Base-by-base conservation (phyloP, 2,113 vertebrate genomes). In the Neodontobutis hainanensis region DNA sequence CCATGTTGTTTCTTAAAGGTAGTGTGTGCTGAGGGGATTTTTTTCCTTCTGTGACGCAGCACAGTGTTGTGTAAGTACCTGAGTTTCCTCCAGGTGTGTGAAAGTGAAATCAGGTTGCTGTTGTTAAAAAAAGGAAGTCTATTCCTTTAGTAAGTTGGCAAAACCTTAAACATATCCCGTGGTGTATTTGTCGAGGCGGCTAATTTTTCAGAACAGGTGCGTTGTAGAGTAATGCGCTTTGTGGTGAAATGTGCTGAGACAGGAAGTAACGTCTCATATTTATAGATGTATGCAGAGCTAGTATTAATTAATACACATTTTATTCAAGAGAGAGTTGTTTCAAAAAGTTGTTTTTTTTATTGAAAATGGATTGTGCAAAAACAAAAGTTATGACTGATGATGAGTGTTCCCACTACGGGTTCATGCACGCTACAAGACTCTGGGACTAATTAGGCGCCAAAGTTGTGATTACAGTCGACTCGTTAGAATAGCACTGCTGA, bases 291-390 rank as follows among this genome's bases (percentile, higher is more conserved):
- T 67, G 65, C 65, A 58, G 48, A n/a, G 45, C 63, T 16, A 38
- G 7, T 68, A 52, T 57, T 78, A 77, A 88, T 86, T 83, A 85
- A 88, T 87, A 65, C 82, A 47, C 68, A 60, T 12, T 14, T 69
- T 36, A 27, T 14, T 73, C 82, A 74, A 45, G 69, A 63, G 83
- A 81, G 81, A 59, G 42, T 68, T 70, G 60, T 73, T 75, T 78
- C 52, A 61, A 49, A 75, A 61, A 59, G 32, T 2, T 45, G 32
- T 2, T 45, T 70, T 65, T 60, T 64, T 40, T 83, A 83, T 82
- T 87, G 80, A 86, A 85, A 88, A 85, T 73, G 78, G 61, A 56
- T 71, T 84, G 71, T 71, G 86, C 68, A 82, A 81, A 80, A 86
- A 82, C 58, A 82, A 87, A 86, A 84, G 53, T 79, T 58, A 16